Evolutionary conservation across 2,113 vertebrate genomes (phyloP), one percentile per base, ranked within the genome.

Genomic region (Arvicanthis niloticus): DNA sequence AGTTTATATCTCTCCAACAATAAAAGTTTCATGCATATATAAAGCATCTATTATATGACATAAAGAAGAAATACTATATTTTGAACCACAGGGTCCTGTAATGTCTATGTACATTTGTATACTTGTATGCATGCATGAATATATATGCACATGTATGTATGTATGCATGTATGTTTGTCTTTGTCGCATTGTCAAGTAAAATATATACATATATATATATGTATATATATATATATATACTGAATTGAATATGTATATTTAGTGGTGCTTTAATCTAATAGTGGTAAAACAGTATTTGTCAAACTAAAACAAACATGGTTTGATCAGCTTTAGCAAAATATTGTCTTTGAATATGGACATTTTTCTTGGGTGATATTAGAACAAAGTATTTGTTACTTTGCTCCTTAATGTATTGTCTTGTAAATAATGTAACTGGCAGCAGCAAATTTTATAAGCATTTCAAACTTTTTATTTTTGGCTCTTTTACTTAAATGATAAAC

Each of bases 391-490:
- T 88, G 72, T 21, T 76, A 87, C 96, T 92, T 73, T 95, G 60
- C 51, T 87, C 75, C 89, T 93, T 91, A 68, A 88, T 94, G 58
- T 76, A 89, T 42, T 89, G 68, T 92, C 84, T 94, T 70, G 13
- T 96, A 72, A 91, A 67, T 60, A 77, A 76, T 53, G 86, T 89
- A 86, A 85, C 34, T 94, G 87, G 84, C 19, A 81, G 80, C 40
- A 96, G 68, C 42, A 48, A 40, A 96, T 96, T 96, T 78, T 89
- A 89, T 51, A 92, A 82, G 67, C 82, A 58, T 96, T 97, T 97
- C 65, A 73, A 24, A 89, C 42, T 58, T 92, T 53, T 88, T 85
- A 75, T 62, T 95, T 96, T 34, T 68, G 70, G 96, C 58, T 3
- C 84, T 96, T 76, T 95, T 91, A 90, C 88, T 78, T 67, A 91